Evolutionary conservation across 2,113 vertebrate genomes (phyloP).

Genomic region (Lophochroa leadbeateri): DNA sequence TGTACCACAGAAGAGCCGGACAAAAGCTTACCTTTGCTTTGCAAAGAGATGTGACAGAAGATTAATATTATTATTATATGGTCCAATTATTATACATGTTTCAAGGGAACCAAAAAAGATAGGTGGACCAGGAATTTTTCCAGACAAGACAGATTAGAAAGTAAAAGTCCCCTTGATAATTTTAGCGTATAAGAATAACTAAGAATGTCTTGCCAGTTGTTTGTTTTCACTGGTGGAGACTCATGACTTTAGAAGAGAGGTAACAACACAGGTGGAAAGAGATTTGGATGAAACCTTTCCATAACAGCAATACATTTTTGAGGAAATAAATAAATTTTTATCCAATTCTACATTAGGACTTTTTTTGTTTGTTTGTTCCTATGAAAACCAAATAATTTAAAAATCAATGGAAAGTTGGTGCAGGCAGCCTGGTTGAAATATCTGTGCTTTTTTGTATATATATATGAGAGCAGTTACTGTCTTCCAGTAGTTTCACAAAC

Average conservation of each 20-base stretch:
- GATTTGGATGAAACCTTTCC: neutral
- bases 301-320: neutral
- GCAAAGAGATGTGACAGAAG: neutral
- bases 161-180: neutral
- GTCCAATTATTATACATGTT: neutral
- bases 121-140: neutral
- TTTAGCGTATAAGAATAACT: neutral
- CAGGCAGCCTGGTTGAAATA: neutral
- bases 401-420: neutral
- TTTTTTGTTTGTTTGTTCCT: neutral
- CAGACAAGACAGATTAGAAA: neutral
- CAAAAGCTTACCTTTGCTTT: neutral
- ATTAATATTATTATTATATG: neutral
- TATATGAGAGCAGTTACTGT: neutral
- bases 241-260: neutral
- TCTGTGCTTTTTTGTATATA: rapidly evolving
- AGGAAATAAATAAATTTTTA: neutral
- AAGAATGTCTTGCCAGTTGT: neutral
- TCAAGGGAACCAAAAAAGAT: neutral
- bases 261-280: neutral
- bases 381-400: neutral
- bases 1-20: neutral
- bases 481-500: neutral
- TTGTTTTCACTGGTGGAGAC: neutral
- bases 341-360: rapidly evolving